Evolutionary conservation across 2,797 vertebrate species (phyloP), one percentile per base, ranked within the genome.

Genomic region (Tapirus indicus): DNA sequence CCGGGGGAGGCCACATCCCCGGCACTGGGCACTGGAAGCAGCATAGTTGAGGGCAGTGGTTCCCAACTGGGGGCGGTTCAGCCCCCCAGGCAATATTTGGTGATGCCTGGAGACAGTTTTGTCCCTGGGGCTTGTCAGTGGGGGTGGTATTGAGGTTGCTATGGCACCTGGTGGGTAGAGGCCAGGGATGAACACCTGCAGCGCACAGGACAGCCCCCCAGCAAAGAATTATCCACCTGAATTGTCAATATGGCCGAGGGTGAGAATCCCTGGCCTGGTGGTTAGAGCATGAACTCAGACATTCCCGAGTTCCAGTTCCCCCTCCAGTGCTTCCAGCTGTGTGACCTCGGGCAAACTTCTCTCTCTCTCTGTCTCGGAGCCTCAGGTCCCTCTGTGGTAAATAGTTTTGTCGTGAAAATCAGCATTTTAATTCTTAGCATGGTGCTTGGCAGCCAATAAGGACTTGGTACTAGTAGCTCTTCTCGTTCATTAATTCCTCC

Each of bases 361-460:
- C 5, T 71, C n/a, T 17, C 2, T 32, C 35, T 14, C 27, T 69
- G 32, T 32, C 35, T 14, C 27, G 62, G 32, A 32, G 29, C 35
- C 12, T 72, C 25, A 32, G 41, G 7, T 79, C 88, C 78, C 47
- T 97, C 77, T 75, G 82, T 21, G 60, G 7, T 27, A 87, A 85
- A 35, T 29, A 16, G 10, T 69, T 89, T 13, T 86, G 64, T 13
- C 62, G 35, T 82, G 64, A 84, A 58, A 92, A 75, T 60, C 10
- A 64, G 54, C 62, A 66, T 89, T 44, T 64, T 29, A 52, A 77
- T 62, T 54, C 68, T 62, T 68, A 62, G 41, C 56, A 10, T 7
- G 13, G 20, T 54, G 69, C 69, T 41, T 54, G 41, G 47, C 49
- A 54, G 52, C 56, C 75, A 41, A 1, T 27, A 20, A 82, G 27